A percentile compares a stretch with the other conserved stretches of the same genome.
These are phyloP conservation scores for Chrysodeixis includens DNA, from an alignment of 2,888 invertebrate genomes.

Conservation along the genomic window DNA sequence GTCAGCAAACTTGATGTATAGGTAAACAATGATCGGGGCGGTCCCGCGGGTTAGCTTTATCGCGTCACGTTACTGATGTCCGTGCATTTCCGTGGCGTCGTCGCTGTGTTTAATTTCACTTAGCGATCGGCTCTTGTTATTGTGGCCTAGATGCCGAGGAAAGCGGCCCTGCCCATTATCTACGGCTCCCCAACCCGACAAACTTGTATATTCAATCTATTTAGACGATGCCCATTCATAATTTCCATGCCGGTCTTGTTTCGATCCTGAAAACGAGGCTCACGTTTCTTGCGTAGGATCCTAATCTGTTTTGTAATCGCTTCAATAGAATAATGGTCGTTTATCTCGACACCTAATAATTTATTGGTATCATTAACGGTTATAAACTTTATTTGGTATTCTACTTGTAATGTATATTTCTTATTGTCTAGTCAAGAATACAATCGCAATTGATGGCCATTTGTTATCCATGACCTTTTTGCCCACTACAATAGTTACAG, in stretches of 20 bases:
- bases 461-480: constrained; percentile 2
- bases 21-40: constrained; percentile 49
- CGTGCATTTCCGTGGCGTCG: constrained; percentile 63
- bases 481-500: neutral
- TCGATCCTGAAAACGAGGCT: constrained; percentile 43
- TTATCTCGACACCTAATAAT: constrained; percentile 23
- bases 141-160: constrained; percentile 77
- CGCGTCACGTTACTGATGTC: constrained; percentile 45
- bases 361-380: neutral
- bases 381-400: constrained; percentile 1
- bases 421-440: neutral
- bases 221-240: constrained; percentile 39
- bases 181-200: constrained; percentile 62
- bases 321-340: constrained; percentile 28
- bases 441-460: neutral
- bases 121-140: constrained; percentile 74
- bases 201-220: constrained; percentile 59
- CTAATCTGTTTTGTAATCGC: constrained; percentile 25
- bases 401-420: neutral
- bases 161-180: constrained; percentile 80
- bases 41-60: constrained; percentile 40
- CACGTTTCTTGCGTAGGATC: constrained; percentile 34
- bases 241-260: constrained; percentile 40
- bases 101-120: constrained; percentile 71
- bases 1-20: constrained; percentile 29